phyloP scores from a whole-genome alignment of 2,888 invertebrate genomes.

The Lissocephala sabroskyi region DNA sequence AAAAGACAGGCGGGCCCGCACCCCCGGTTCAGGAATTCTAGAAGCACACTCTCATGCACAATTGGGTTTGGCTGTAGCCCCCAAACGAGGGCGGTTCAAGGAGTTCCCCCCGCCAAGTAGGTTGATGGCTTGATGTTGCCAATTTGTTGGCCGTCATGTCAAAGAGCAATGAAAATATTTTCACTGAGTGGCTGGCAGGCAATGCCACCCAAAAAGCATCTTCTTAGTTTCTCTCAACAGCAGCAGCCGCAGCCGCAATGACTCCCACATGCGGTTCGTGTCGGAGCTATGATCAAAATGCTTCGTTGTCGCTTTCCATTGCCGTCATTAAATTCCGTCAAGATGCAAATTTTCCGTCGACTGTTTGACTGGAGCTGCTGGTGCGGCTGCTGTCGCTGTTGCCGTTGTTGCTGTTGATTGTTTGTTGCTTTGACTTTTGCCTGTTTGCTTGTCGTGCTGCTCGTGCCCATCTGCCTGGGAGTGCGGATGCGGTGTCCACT shows the following conservation, averaged over 20 bases:
- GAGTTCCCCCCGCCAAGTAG: too few species aligned
- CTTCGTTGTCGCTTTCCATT: constrained; percentile 58
- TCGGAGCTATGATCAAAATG: constrained; percentile 57
- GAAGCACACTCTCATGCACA: constrained; percentile 49
- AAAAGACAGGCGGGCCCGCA: constrained; percentile 39
- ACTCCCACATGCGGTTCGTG: constrained; percentile 47
- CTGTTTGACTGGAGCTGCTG: constrained; percentile 24
- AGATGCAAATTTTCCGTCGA: constrained; percentile 60
- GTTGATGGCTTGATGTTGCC: too few species aligned
- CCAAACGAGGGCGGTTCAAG: too few species aligned
- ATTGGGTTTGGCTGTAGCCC: too few species aligned
- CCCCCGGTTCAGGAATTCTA: constrained; percentile 45
- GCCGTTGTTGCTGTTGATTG: constrained; percentile 17
- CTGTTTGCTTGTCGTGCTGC: constrained; percentile 3
- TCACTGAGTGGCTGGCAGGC: constrained; percentile 38
- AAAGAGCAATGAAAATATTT: constrained; percentile 68
- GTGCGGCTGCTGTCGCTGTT: not conserved
- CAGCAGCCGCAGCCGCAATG: constrained; percentile 31
- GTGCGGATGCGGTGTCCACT: not conserved
- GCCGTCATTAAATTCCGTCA: constrained; percentile 68
- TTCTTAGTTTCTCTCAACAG: constrained; percentile 40
- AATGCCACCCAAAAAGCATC: constrained; percentile 65
- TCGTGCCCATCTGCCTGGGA: not conserved
- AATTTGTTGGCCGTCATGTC: constrained; percentile 65
- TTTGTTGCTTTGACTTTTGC: constrained; percentile 22